phyloP scores from a whole-genome alignment of 2,113 vertebrate genomes.

The Silurus asotus region DNA sequence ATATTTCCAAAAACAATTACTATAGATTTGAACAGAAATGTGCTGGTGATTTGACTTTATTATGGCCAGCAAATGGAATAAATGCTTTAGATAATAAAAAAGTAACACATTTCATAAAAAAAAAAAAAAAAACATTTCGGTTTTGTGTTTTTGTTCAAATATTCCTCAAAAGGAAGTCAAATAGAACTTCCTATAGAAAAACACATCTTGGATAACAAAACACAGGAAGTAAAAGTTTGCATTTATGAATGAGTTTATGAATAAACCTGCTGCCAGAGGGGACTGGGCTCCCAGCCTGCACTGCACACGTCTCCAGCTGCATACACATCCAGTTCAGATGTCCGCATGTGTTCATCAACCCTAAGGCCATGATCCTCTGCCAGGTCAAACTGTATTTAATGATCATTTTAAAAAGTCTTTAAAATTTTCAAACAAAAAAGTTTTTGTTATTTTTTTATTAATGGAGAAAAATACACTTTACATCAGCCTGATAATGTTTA shows the following conservation, averaged over 20 bases:
- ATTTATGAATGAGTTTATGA: background rate
- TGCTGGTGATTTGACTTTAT: background rate
- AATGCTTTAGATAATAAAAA: background rate
- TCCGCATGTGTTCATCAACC: constrained; percentile 87
- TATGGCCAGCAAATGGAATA: background rate
- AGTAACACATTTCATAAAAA: background rate
- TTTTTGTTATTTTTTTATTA: background rate
- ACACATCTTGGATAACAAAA: background rate
- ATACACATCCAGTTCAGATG: constrained; percentile 80
- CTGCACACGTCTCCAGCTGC: constrained; percentile 94
- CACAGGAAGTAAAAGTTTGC: background rate
- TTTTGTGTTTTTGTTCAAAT: background rate
- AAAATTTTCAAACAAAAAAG: background rate
- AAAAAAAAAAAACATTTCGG: background rate
- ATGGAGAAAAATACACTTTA: background rate
- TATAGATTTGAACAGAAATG: background rate
- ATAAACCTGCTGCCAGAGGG: constrained; percentile 89
- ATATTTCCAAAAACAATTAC: background rate
- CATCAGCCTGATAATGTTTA: too few species aligned
- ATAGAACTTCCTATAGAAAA: background rate
- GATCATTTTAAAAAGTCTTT: background rate
- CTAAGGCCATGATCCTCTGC: constrained; percentile 82
- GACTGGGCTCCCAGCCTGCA: constrained; percentile 81
- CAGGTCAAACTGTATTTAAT: constrained; percentile 76
- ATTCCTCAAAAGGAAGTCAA: background rate